Base-by-base conservation (phyloP, 2,888 invertebrate genomes). In the Luffia ferchaultella region DNA sequence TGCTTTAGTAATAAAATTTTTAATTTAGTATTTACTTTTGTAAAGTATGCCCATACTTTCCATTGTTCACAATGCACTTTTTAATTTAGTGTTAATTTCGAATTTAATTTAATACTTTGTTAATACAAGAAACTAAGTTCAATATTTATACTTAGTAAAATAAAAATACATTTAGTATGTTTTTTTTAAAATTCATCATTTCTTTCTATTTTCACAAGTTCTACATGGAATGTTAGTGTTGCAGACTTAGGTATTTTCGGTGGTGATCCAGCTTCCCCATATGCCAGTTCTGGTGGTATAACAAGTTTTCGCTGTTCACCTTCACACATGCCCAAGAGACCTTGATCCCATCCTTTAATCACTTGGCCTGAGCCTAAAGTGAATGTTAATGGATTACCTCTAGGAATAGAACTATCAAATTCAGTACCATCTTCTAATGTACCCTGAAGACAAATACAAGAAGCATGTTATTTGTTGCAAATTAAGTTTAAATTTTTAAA, bases 291-390 rank as follows among this genome's bases (percentile, higher is more conserved):
- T 9, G 95, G 88, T 15, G 95, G 95, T 61, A 96, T 93, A 2
- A 94, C 91, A 42, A 96, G 77, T 65, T 93, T 93, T 49, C 95
- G 86, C 66, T 93, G 91, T 70, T 96, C 95, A 43, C 93, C 93
- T 66, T 90, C 91, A 76, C 95, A 95, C 93, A 95, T 95, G 48
- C 92, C 93, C 54, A 95, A 79, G 1, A 96, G 82, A 0, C 95
- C 95, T 76, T 94, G 93, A 60, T 96, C 95, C 95, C 95, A 95
- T 42, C 95, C 95, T 71, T 92, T 93, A 58, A 96, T 95, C 2
- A 95, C 95, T 76, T 95, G 94, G 0, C 93, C 93, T 2, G 88
- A 86, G 43, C 95, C 95, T 50, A 96, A 76, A 1, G 92, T 93
- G 64, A 96, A 94, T 12, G 90, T 89, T 53, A 95, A 86, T 0